Evolutionary conservation across 2,113 vertebrate genomes (phyloP).

Genomic region (Bettongia penicillata): DNA sequence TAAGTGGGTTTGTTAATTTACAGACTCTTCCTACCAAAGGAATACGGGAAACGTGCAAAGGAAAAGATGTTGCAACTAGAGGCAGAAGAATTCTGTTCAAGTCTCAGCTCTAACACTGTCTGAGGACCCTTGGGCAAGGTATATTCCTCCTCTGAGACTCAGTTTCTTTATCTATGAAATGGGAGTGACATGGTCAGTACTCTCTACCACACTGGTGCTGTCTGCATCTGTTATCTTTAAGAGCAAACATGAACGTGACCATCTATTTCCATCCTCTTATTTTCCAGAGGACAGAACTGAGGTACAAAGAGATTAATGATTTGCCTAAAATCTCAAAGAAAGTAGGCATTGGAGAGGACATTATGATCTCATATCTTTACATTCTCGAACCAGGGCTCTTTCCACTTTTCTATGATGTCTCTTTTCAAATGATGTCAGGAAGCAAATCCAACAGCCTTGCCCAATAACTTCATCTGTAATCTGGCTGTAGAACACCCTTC

Average conservation of each 20-base stretch:
- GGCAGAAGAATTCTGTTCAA: background rate
- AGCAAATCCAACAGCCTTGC: background rate
- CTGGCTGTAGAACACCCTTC: background rate
- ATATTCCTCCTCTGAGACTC: background rate
- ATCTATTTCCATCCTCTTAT: background rate
- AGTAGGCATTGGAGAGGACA: background rate
- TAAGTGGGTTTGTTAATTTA: constrained; percentile 59
- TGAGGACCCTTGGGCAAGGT: background rate
- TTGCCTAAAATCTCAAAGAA: background rate
- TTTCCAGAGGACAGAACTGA: background rate
- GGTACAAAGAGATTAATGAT: background rate
- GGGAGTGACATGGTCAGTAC: background rate
- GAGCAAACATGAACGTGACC: background rate
- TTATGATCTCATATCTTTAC: background rate
- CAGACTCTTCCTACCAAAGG: constrained; percentile 61
- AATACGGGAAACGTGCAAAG: background rate
- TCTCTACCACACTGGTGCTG: background rate
- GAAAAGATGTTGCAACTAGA: background rate
- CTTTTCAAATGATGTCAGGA: background rate
- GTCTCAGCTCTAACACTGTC: background rate
- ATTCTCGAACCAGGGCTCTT: background rate
- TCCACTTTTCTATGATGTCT: background rate
- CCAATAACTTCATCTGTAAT: background rate
- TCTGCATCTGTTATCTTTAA: background rate
- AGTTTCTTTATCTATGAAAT: background rate